Evolutionary conservation across 92 coral and sea anemone species (phyloP).

Genomic region (Palythoa grandiflora): DNA sequence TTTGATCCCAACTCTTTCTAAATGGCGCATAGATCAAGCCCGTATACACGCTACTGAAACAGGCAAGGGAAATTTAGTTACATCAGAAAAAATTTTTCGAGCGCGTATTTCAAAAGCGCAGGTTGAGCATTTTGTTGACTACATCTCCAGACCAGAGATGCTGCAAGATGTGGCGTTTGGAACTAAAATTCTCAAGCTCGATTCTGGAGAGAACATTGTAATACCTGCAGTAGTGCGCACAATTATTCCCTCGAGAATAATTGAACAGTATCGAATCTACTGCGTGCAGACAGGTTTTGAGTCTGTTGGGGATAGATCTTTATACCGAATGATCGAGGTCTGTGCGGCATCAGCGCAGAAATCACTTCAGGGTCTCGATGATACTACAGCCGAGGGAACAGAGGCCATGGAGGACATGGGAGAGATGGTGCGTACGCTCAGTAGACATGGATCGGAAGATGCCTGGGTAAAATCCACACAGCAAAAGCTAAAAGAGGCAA

Average conservation of each 20-base stretch:
- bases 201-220: conserved; percentile 66
- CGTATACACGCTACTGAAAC: conserved; percentile 60
- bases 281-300: conserved; percentile 56
- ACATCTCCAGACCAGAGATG: conserved; percentile 66
- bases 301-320: conserved; percentile 68
- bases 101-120: conserved; percentile 52
- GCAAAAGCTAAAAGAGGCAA: conserved; percentile 61
- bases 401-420: conserved; percentile 66
- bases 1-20: conserved; percentile 55
- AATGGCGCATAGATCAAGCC: conserved; percentile 71
- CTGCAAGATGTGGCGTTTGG: conserved; percentile 75
- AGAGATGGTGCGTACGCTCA: conserved; percentile 46
- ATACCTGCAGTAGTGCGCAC: conserved; percentile 66
- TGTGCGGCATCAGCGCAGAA: conserved; percentile 71
- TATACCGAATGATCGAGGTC: conserved; percentile 69
- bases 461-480: conserved; percentile 46
- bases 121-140: conserved; percentile 64
- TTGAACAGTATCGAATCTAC: conserved; percentile 59
- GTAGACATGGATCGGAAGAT: conserved; percentile 50
- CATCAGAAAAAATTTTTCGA: conserved; percentile 43
- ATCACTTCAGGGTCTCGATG: conserved; percentile 70
- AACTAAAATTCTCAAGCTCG: conserved; percentile 63
- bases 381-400: conserved; percentile 69
- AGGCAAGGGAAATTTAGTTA: conserved; percentile 56
- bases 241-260: conserved; percentile 62